Percentiles rank a stretch among this genome's conserved stretches.
Evolutionary conservation across 2,888 invertebrate genomes (phyloP).

Genomic region (Synanthedon andrenaeformis): DNA sequence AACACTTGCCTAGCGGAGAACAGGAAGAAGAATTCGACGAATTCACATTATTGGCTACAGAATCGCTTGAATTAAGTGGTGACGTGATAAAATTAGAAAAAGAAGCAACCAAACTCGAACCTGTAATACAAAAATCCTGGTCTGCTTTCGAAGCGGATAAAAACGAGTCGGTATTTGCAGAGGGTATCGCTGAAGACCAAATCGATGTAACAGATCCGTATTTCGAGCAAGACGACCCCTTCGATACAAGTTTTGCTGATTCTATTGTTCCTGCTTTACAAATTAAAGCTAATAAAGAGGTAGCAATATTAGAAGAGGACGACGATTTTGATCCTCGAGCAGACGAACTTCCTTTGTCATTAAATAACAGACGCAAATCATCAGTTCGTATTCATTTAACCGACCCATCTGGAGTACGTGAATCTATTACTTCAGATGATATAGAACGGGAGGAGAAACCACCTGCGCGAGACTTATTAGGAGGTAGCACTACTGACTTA

Average conservation of each 20-base stretch:
- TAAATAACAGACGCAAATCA: conserved; percentile 59
- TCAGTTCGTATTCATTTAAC: conserved; percentile 73
- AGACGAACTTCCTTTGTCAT: conserved; percentile 59
- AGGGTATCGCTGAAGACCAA: conserved; percentile 57
- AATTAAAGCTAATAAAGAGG: conserved; percentile 53
- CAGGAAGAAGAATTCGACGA: conserved; percentile 77
- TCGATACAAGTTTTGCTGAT: conserved; percentile 87
- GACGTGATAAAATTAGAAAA: conserved; percentile 58
- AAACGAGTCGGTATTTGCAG: conserved; percentile 55
- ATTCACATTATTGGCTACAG: conserved; percentile 82
- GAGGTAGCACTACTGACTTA: conserved; percentile 82
- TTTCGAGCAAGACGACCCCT: conserved; percentile 79
- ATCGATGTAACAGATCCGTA: conserved; percentile 58
- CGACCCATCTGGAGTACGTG: conserved; percentile 72
- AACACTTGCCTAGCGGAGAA: conserved; percentile 11
- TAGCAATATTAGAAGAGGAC: conserved; percentile 53
- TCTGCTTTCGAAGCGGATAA: conserved; percentile 74
- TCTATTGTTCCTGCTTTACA: conserved; percentile 72
- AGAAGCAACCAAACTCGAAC: conserved; percentile 43
- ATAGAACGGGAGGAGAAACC: conserved; percentile 39
- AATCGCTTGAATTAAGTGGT: conserved; percentile 74
- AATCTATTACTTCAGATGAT: conserved; percentile 68
- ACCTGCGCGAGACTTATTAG: conserved; percentile 74
- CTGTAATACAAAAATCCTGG: conserved; percentile 71
- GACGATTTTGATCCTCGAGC: conserved; percentile 75